Base-by-base conservation (phyloP, 2,797 vertebrate species). In the Crocidura indochinensis region DNA sequence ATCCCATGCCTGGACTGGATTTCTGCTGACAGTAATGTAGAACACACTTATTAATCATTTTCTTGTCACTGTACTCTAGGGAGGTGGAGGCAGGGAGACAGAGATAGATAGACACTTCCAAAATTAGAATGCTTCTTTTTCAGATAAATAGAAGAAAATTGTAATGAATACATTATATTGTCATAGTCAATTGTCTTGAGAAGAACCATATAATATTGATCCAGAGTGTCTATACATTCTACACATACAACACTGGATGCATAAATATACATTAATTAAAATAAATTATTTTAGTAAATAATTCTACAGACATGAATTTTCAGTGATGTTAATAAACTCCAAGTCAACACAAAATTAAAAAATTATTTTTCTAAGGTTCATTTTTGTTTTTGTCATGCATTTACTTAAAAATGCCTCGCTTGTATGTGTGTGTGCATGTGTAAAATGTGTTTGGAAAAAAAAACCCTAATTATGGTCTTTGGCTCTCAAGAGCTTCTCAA, bases 1-100 rank as follows among this genome's bases (percentile, higher is more conserved):
- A 78, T 79, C 91, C 71, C 77, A 92, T 71, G 88, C 64, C 94
- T 68, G 91, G 74, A 47, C 89, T 95, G 94, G 88, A 91, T 96
- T 97, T 96, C 96, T 97, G 95, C 95, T 96, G 96, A 96, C 96
- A 96, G 93, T 85, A 93, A 92, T 20, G 31, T 6, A 1, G 90
- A 94, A 62, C 49, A 38, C 51, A 90, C 88, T 97, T 96, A 96
- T 97, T 97, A 97, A 98, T 98, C 96, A 97, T 95, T 95, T 96
- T 90, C 95, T 84, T 97, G 96, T 97, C 97, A 87, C 74, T 96
- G 91, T 93, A 73, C 78, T 96, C 89, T 87, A 60, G 84, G 77
- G 85, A 88, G 82, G 73, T 12, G 47, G 74, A 62, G 53, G 38
- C 38, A 38, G 91, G 90, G 93, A 78, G 12, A 44, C 65, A 68